Base-by-base conservation (phyloP, 1,140 invertebrate genomes). In the Andrena cerasifolii region DNA sequence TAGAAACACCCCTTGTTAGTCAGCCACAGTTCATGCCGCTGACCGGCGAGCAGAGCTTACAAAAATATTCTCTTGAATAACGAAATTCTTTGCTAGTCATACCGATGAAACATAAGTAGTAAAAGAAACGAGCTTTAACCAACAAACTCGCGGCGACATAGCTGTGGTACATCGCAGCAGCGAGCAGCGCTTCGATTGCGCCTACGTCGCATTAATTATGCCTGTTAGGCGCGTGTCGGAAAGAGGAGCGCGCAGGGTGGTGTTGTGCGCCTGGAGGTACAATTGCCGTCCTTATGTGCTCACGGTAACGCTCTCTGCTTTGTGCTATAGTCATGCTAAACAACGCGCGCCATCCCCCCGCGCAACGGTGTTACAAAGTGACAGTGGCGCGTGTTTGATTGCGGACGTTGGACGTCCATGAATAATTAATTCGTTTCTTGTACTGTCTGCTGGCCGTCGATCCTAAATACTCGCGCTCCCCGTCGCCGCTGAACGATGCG, bases 381-480 rank as follows among this genome's bases (percentile, higher is more conserved):
- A 88, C 68, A 84, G 51, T 54, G 63, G 61, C 54, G 61, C 49
- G 72, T 53, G 78, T 85, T 87, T 62, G 75, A 61, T 66, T 82
- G 75, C 73, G 81, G 79, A 85, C 82, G 71, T 82, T 70, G 85
- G 86, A 68, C 79, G 78, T 79, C 84, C 79, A 88, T 88, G 87
- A 87, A 88, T 88, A 88, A 88, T 88, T 88, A 88, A 88, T 88
- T 82, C 70, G 82, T 85, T 82, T 87, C 82, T 75, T 70, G 31
- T 43, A 43, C 74, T 77, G 65, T 61, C 45, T 16, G 24, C 16
- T 18, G 47, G 36, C 26, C 26, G 56, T 40, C 26, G 56, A 43
- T 75, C 36, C 28, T 12, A 28, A 43, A 24, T 28, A 26, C 21
- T n/a, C 54, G 18, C 8, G 31, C 54, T 67, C 40, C n/a, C 53